Evolutionary conservation across 2,888 invertebrate genomes (phyloP).

Genomic region (Archips crataeganus): DNA sequence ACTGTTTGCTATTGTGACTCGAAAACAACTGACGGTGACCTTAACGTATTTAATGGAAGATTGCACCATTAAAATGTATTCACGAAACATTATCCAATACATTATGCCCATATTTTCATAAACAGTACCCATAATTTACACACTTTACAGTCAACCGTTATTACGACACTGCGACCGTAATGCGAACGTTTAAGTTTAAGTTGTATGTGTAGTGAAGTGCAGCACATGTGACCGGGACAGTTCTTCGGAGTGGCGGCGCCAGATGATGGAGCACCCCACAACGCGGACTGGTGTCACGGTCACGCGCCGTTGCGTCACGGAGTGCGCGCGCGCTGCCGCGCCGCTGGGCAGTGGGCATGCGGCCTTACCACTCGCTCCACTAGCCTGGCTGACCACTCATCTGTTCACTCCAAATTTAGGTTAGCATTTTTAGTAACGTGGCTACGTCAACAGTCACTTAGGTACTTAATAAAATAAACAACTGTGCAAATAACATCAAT

Average conservation of each 20-base stretch:
- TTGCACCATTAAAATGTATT: background rate
- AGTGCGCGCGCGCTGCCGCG: constrained; percentile 37
- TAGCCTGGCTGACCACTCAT: constrained; percentile 64
- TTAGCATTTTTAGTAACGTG: constrained; percentile 47
- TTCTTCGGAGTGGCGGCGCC: constrained; percentile 50
- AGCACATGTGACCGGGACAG: background rate
- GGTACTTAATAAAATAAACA: background rate
- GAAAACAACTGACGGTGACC: background rate
- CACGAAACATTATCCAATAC: background rate
- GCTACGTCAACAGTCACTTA: background rate
- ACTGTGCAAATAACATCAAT: background rate
- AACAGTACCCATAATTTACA: background rate
- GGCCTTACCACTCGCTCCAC: constrained; percentile 55
- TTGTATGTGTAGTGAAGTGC: background rate
- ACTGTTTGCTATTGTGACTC: background rate
- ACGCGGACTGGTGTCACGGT: constrained; percentile 71
- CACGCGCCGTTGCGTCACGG: constrained; percentile 75
- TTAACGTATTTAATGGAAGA: background rate
- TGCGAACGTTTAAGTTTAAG: background rate
- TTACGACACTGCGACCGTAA: background rate
- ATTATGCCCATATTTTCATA: background rate
- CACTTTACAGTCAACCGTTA: background rate
- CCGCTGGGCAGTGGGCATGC: constrained; percentile 51
- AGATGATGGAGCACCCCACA: constrained; percentile 49
- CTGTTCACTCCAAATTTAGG: constrained; percentile 57